phyloP scores from a whole-genome alignment of 37 sponge, comb jelly and placozoan genomes.

The Beroe forskalii region DNA sequence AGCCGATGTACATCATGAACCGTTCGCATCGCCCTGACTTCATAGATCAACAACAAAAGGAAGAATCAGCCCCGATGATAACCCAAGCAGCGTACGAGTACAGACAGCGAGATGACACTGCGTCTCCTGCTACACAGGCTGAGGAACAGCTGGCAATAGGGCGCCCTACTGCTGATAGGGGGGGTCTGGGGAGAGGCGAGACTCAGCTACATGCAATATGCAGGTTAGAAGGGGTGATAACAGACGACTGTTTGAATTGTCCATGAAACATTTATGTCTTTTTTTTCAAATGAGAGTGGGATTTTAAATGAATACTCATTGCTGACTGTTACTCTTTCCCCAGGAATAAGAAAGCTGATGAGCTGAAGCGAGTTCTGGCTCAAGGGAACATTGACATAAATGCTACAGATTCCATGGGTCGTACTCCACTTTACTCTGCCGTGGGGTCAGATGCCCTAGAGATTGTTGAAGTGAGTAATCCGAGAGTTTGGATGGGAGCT shows the following conservation, averaged over 20 bases:
- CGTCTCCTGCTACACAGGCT: constrained; percentile 15
- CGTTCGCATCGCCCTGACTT: neutral
- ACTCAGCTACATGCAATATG: constrained; percentile 30
- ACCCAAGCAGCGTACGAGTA: constrained; percentile 48
- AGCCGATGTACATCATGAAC: constrained; percentile 20
- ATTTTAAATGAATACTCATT: no score
- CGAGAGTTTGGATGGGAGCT: no score
- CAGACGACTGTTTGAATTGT: no score
- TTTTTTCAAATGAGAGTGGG: no score
- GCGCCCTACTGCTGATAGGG: neutral
- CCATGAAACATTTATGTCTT: no score
- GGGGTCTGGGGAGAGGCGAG: neutral
- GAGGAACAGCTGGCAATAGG: constrained; percentile 45
- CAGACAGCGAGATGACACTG: constrained; percentile 17
- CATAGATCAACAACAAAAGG: neutral
- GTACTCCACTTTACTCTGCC: constrained; percentile 83
- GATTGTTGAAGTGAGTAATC: constrained; percentile 82
- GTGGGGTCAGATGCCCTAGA: constrained; percentile 80
- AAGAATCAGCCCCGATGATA: constrained; percentile 34
- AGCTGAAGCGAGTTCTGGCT: neutral
- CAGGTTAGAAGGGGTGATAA: no score
- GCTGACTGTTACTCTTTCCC: no score
- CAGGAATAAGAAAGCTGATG: constrained; percentile 30
- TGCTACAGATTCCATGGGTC: constrained; percentile 74
- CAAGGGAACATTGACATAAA: constrained; percentile 71